phyloP scores from a whole-genome alignment of 2,797 vertebrate genomes.

The Lepilemur septentrionalis region DNA sequence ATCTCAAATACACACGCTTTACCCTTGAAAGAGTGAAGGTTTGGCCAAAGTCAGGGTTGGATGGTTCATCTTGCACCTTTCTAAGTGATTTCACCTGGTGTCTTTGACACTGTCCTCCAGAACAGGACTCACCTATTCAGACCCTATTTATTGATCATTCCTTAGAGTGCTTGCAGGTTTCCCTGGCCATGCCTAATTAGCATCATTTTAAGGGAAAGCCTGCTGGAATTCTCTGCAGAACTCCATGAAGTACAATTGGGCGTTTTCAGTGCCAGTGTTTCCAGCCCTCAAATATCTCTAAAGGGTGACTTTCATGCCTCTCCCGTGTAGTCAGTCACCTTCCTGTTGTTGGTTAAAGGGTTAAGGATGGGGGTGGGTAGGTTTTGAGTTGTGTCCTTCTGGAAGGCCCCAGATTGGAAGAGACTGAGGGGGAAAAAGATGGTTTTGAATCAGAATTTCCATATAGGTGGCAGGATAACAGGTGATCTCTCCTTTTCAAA shows the following conservation, averaged over 20 bases:
- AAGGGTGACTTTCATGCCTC: neutral
- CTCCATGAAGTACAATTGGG: neutral
- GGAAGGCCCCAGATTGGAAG: neutral
- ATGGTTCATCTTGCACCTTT: neutral
- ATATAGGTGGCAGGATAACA: neutral
- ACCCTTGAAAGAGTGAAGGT: neutral
- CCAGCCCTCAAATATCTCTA: neutral
- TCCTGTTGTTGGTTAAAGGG: neutral
- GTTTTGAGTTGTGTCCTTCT: neutral
- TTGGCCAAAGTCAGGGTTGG: neutral
- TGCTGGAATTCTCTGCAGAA: neutral
- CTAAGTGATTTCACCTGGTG: neutral
- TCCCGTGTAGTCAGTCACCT: neutral
- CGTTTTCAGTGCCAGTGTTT: neutral
- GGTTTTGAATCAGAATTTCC: neutral
- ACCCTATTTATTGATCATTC: neutral
- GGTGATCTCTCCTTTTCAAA: neutral
- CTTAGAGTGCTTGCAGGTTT: neutral
- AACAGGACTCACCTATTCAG: neutral
- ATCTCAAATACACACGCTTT: neutral
- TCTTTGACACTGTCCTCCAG: neutral
- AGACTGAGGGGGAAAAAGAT: neutral
- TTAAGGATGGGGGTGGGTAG: neutral
- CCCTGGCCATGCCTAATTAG: neutral
- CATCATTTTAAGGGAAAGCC: neutral